These are phyloP conservation scores for Chrysogorgia sp. DNA, from an alignment of 92 coral and sea anemone species.

Conservation along the genomic window DNA sequence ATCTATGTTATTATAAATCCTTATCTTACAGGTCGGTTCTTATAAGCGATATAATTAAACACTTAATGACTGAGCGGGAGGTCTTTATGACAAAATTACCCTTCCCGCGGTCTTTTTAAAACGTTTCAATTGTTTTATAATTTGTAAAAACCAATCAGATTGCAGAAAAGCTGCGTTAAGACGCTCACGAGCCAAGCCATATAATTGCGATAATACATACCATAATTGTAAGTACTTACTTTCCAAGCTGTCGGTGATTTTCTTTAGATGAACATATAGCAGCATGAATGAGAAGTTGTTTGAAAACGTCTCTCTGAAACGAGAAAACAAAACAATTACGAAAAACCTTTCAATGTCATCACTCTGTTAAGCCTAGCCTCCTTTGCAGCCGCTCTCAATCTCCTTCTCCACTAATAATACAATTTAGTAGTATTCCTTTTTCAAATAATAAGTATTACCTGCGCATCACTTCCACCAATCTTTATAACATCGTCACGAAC, in stretches of 20 bases:
- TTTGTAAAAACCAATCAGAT: too few relatives aligned
- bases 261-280: conserved; percentile 70
- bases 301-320: conserved; percentile 75
- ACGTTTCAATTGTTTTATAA: too few relatives aligned
- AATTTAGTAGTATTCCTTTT: not conserved
- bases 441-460: conserved; percentile 5
- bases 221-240: conserved; percentile 54
- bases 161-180: too few relatives aligned
- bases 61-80: too few relatives aligned
- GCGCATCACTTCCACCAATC: conserved; percentile 61
- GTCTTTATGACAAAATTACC: too few relatives aligned
- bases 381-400: too few relatives aligned
- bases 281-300: conserved; percentile 72
- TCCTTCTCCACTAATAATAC: not conserved
- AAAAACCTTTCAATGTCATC: not conserved
- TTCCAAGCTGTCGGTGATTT: conserved; percentile 59
- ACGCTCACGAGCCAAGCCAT: too few relatives aligned
- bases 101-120: too few relatives aligned
- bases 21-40: too few relatives aligned
- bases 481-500: conserved; percentile 51
- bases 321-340: not conserved
- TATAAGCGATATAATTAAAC: too few relatives aligned
- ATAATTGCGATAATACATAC: too few relatives aligned
- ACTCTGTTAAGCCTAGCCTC: not conserved
- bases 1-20: too few relatives aligned